Percentiles rank a stretch among this genome's conserved stretches.
Evolutionary conservation across 2,888 invertebrate genomes (phyloP).

Genomic region (Mantis religiosa): DNA sequence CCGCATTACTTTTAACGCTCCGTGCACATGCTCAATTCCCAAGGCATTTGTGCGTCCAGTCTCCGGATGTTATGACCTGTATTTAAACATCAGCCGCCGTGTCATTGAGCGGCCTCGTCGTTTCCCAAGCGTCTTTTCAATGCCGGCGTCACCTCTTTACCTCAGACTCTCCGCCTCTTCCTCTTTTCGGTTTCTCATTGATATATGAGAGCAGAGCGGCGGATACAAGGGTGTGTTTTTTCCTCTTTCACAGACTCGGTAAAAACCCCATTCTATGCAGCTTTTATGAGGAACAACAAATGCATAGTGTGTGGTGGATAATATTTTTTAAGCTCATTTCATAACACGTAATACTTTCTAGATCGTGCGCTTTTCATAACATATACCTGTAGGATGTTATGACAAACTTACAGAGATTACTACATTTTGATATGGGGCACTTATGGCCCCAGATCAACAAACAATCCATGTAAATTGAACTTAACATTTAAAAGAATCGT

Average conservation of each 20-base stretch:
- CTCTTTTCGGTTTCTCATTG: background rate
- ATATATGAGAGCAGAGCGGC: constrained; percentile 1
- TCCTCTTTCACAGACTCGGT: background rate
- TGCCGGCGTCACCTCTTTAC: background rate
- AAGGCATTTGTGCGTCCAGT: background rate
- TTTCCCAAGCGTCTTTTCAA: background rate
- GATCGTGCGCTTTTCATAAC: no score
- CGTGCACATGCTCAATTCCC: background rate
- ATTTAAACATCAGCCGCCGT: background rate
- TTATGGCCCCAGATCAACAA: no score
- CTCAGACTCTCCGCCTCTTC: background rate
- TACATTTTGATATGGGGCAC: no score
- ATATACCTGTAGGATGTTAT: no score
- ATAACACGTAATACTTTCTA: no score
- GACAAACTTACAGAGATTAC: no score
- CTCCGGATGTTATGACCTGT: background rate
- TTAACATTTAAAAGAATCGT: no score
- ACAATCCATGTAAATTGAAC: no score
- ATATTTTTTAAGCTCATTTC: no score
- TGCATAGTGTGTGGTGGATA: no score
- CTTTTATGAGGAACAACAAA: background rate
- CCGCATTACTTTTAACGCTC: background rate
- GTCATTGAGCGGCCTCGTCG: background rate
- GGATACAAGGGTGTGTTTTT: background rate
- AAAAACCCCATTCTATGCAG: background rate